Percentiles rank a stretch among this genome's conserved stretches.
phyloP scores from a whole-genome alignment of 2,888 invertebrate genomes.

The Hedychridium roseum region DNA sequence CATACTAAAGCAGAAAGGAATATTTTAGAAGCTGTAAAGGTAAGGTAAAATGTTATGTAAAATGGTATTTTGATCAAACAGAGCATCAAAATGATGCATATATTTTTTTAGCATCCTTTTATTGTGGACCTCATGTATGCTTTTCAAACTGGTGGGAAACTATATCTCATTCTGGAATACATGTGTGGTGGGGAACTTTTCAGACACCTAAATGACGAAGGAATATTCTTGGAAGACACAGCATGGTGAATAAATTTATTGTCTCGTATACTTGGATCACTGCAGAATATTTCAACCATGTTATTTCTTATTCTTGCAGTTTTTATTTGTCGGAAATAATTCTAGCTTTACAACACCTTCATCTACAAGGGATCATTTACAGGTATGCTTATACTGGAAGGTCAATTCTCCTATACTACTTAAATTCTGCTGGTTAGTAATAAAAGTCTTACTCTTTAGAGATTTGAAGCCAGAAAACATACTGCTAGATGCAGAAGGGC shows the following conservation, averaged over 20 bases:
- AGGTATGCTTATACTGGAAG: slow-evolving; percentile 59
- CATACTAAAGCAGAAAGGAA: slow-evolving; percentile 82
- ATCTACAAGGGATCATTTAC: slow-evolving; percentile 73
- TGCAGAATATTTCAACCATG: no score
- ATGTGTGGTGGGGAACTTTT: slow-evolving; percentile 79
- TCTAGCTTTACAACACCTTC: slow-evolving; percentile 76
- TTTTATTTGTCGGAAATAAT: slow-evolving; percentile 78
- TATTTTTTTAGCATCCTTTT: slow-evolving; percentile 71
- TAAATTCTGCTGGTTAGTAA: not conserved
- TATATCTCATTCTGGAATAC: slow-evolving; percentile 79
- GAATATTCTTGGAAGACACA: slow-evolving; percentile 78
- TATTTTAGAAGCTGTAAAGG: slow-evolving; percentile 76
- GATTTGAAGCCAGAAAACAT: slow-evolving; percentile 99
- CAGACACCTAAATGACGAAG: slow-evolving; percentile 78
- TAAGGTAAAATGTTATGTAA: no score
- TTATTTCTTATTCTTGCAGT: slow-evolving; percentile 36
- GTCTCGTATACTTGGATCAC: not conserved
- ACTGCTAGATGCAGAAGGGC: slow-evolving; percentile 91
- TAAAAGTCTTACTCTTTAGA: slow-evolving; percentile 83
- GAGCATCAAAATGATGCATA: slow-evolving; percentile 7
- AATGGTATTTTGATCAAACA: not conserved
- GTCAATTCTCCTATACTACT: slow-evolving; percentile 1
- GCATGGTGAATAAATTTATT: slow-evolving; percentile 68
- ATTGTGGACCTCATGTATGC: slow-evolving; percentile 80
- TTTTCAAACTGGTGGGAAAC: slow-evolving; percentile 79